A percentile compares a stretch with the other conserved stretches of the same genome.
Conservation (phyloP, 1,140 invertebrate genomes). For the Eciton burchellii region DNA sequence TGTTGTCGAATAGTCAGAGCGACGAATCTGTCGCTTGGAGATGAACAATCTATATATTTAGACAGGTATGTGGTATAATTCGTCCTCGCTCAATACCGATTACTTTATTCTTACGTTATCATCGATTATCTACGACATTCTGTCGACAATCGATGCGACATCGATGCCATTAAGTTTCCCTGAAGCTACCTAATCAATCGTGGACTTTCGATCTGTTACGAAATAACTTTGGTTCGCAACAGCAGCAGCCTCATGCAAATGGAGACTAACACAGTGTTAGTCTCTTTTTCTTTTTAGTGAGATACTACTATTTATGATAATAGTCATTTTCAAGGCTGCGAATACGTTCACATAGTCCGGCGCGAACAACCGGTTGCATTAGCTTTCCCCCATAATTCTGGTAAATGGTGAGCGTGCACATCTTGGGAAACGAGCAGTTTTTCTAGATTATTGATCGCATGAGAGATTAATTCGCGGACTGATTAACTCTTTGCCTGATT, state of each 20-base stretch:
- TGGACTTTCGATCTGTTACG: constrained; percentile 79
- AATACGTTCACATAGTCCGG: constrained; percentile 25
- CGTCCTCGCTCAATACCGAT: background rate
- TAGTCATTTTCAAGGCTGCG: constrained; percentile 59
- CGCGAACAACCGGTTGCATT: constrained; percentile 58
- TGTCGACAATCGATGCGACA: background rate
- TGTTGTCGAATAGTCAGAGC: background rate
- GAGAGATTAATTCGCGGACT: background rate
- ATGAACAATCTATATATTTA: background rate
- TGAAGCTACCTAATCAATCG: constrained; percentile 61
- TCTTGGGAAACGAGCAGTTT: constrained; percentile 13
- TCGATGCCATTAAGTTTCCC: background rate
- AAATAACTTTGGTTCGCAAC: constrained; percentile 61
- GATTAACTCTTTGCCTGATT: background rate
- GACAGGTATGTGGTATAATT: too few relatives aligned
- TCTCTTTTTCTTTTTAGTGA: constrained; percentile 10
- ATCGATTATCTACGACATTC: background rate
- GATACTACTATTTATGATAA: constrained; percentile 58
- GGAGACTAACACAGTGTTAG: background rate
- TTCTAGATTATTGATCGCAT: constrained; percentile 13
- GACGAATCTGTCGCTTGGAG: background rate
- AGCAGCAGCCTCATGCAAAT: background rate
- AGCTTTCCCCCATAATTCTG: constrained; percentile 20
- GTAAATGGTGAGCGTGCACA: constrained; percentile 14
- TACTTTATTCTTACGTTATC: constrained; percentile 2